A percentile compares a stretch with the other conserved stretches of the same genome.
Evolutionary conservation across 2,888 invertebrate genomes (phyloP).

Genomic region (Euplexia lucipara): DNA sequence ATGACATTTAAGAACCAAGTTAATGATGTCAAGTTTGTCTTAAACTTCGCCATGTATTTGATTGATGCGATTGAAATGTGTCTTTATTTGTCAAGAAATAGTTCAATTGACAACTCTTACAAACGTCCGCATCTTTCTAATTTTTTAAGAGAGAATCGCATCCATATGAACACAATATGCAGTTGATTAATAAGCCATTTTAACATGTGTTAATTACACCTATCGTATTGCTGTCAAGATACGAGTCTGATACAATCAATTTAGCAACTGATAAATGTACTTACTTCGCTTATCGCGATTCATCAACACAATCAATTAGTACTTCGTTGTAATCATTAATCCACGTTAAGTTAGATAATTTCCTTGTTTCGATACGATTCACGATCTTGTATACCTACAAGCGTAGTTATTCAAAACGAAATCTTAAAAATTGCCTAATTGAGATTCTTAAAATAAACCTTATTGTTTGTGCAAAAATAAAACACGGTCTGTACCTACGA

Average conservation of each 20-base stretch:
- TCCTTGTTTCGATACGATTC: constrained; percentile 1
- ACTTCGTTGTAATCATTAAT: constrained; percentile 43
- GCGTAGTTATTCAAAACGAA: neutral
- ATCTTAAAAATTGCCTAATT: constrained; percentile 8
- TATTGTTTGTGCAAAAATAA: constrained; percentile 20
- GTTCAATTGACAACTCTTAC: no score
- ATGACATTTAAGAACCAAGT: no score
- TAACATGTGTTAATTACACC: constrained; percentile 61
- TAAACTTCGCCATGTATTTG: no score
- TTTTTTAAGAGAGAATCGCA: no score
- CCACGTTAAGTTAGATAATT: constrained; percentile 22
- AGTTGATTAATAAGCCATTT: constrained; percentile 59
- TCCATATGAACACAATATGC: constrained; percentile 35
- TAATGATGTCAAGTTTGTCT: no score
- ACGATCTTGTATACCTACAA: neutral
- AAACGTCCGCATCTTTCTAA: no score
- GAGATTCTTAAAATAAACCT: constrained; percentile 18
- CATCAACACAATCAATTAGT: constrained; percentile 36
- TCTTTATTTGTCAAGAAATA: no score
- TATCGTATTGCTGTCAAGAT: constrained; percentile 56
- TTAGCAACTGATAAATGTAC: constrained; percentile 35
- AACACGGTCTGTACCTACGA: constrained; percentile 15
- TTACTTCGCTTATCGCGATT: constrained; percentile 40
- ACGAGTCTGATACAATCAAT: constrained; percentile 46
- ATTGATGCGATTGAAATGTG: no score